Evolutionary conservation across 2,113 vertebrate species (phyloP), one percentile per base, ranked within the genome.

Genomic region (Brienomyrus longianalis): DNA sequence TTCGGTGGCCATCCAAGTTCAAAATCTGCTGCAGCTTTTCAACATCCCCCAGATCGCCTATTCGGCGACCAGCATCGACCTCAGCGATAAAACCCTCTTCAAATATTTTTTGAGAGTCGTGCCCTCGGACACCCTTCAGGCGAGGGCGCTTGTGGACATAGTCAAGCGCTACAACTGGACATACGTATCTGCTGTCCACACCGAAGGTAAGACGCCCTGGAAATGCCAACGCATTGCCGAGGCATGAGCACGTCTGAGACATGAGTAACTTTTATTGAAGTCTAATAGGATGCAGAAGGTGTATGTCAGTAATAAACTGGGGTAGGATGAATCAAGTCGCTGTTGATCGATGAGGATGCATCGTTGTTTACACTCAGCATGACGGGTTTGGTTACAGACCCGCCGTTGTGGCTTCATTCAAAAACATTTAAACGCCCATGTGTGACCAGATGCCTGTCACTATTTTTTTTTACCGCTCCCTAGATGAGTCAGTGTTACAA

Each of bases 31-130:
- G 1, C 98, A 99, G 95, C 97, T 99, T 80, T 99, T 99, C 23
- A 98, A 99, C 95, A 99, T 99, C 92, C 98, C 98, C 0, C 98
- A 99, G 95, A 99, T 99, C 9, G 98, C 98, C 8, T 99, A 99
- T 93, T 99, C 98, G 0, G 98, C 98, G 91, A 99, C 98, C 39
- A 99, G 98, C 93, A 99, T 98, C 88, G 98, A 99, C 94, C 94
- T 99, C 91, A 99, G 98, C 35, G 98, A 99, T 95, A 99, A 99
- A 95, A 98, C 98, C 0, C 95, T 99, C 74, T 99, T 98, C 93
- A 98, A 99, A 92, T 99, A 99, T 94, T 99, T 99, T 94, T 95
- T 99, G 93, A 95, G 98, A 91, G 98, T 99, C 8, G 98, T 99
- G 88, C 97, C 98, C 52, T 99, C 98, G 0, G 98, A 99, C 93